phyloP scores from a whole-genome alignment of 2,113 vertebrate species.

The Leptodactylus fuscus region DNA sequence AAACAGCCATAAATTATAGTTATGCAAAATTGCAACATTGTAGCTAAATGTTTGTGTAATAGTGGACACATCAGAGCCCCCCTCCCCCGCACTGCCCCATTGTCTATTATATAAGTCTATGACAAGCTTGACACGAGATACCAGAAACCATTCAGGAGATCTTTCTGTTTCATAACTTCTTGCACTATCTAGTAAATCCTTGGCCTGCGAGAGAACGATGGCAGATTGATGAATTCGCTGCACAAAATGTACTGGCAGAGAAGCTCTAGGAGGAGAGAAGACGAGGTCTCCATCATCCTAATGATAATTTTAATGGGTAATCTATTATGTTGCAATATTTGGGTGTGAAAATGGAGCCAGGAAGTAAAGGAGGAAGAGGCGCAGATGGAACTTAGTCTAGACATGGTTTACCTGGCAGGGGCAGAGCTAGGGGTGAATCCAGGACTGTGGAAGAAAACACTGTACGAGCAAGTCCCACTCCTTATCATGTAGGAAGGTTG shows the following conservation, averaged over 20 bases:
- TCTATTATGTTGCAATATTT: not conserved
- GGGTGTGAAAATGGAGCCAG: not conserved
- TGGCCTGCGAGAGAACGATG: slow-evolving; percentile 26
- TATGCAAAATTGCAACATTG: too few species aligned
- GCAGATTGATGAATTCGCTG: not conserved
- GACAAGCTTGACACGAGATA: too few species aligned
- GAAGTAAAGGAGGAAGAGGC: not conserved
- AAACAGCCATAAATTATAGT: too few species aligned
- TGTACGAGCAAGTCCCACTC: not conserved
- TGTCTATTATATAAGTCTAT: too few species aligned
- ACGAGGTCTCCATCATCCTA: not conserved
- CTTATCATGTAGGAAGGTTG: too few species aligned
- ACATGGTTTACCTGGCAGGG: not conserved
- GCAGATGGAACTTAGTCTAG: not conserved
- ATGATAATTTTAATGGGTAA: not conserved
- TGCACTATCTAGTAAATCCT: slow-evolving; percentile 25
- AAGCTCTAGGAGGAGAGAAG: not conserved
- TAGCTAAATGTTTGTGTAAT: too few species aligned
- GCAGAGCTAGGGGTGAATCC: not conserved
- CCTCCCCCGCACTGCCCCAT: too few species aligned
- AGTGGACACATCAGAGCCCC: too few species aligned
- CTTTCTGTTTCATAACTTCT: slow-evolving; percentile 26
- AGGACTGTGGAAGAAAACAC: not conserved
- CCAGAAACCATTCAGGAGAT: not conserved
- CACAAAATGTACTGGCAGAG: not conserved